These are phyloP conservation scores for Osmerus mordax DNA, from an alignment of 2,113 vertebrate species.

Conservation along the genomic window DNA sequence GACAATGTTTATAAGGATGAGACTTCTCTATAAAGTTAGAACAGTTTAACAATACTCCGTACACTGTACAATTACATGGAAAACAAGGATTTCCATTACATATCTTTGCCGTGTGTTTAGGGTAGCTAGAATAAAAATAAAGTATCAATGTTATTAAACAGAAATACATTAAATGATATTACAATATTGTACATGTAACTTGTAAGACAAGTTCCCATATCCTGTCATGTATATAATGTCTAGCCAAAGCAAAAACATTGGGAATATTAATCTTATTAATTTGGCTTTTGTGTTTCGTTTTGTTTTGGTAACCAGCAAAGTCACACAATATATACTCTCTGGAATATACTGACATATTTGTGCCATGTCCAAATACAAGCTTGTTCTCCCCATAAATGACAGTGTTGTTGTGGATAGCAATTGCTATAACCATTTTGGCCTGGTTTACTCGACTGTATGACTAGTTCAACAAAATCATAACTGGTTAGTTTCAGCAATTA, in stretches of 20 bases:
- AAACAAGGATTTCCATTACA: no score
- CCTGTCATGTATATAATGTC: background rate
- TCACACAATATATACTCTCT: background rate
- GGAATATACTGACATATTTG: background rate
- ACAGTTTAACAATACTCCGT: no score
- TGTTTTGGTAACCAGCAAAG: background rate
- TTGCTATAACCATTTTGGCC: no score
- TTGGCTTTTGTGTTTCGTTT: background rate
- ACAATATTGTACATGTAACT: slow-evolving; percentile 3
- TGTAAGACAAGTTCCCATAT: background rate
- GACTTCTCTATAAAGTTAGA: no score
- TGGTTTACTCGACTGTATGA: no score
- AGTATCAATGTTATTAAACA: no score
- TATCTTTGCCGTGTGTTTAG: background rate
- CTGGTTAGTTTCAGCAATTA: no score
- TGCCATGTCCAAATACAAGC: background rate
- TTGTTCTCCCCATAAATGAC: background rate
- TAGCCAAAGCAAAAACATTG: background rate
- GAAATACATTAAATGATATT: background rate
- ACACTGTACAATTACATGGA: no score
- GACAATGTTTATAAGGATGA: no score
- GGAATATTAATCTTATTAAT: no score
- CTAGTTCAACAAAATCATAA: no score
- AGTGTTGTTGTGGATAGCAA: background rate
- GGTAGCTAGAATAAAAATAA: background rate